phyloP scores from a whole-genome alignment of 2,113 vertebrate species.

The Pithys albifrons region DNA sequence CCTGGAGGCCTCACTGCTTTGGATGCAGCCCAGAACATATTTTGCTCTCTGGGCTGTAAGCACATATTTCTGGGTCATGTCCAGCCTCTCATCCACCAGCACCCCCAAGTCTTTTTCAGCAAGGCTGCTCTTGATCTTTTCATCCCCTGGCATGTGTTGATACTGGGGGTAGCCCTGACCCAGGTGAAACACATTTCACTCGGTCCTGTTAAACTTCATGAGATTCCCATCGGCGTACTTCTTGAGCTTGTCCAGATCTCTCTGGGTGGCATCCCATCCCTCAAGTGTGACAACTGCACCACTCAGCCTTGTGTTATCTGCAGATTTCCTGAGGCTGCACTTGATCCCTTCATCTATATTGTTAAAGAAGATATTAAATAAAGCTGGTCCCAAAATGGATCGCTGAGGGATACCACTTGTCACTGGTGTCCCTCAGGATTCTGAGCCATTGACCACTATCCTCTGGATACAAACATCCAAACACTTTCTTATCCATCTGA shows the following conservation, averaged over 20 bases:
- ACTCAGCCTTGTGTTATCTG: background rate
- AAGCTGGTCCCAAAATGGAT: background rate
- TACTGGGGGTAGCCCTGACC: background rate
- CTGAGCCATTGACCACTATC: background rate
- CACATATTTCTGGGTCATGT: background rate
- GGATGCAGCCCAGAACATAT: background rate
- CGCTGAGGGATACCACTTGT: background rate
- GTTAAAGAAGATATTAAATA: background rate
- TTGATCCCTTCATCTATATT: background rate
- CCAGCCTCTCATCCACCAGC: background rate
- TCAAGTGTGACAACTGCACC: background rate
- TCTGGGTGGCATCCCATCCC: background rate
- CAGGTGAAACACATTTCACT: background rate
- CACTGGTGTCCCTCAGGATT: background rate
- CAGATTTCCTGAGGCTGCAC: background rate
- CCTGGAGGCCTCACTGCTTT: background rate
- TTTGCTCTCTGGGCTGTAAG: background rate
- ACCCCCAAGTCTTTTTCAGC: background rate
- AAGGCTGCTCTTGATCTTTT: background rate
- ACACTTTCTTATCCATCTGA: background rate
- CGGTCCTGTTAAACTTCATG: background rate
- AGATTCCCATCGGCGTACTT: background rate
- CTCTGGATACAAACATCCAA: background rate
- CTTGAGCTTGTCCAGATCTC: background rate
- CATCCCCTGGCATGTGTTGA: background rate